Evolutionary conservation across 2,888 invertebrate species (phyloP), one percentile per base, ranked within the genome.

Genomic region (Eugnorisma glareosa): DNA sequence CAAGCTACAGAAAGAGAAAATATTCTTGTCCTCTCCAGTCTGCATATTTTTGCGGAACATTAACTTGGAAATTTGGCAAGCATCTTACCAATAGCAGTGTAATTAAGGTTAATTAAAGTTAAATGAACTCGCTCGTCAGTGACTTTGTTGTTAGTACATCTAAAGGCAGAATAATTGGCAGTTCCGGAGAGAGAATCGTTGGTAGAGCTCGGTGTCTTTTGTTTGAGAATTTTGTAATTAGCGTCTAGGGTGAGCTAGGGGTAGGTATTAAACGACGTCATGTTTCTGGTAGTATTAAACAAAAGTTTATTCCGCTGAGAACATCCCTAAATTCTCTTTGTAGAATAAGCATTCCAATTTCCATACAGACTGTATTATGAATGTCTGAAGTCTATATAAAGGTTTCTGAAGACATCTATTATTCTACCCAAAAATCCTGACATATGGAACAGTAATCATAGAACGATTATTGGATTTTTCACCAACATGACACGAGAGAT

Each of bases 91-190:
- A 86, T 80, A 75, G 73, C 71, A 67, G 51, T 73, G 73, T 76
- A 86, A 86, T 86, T 86, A 82, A 83, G 86, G 86, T 79, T 86
- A 86, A 86, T 84, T 86, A 69, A 80, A 80, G 61, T 86, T 80
- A 75, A 86, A 86, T 77, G 86, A 78, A 86, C 86, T 83, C 37
- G 21, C 59, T 73, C 72, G 68, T 75, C 75, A 76, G 69, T 79
- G 67, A 79, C 73, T 81, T 77, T 73, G 77, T 82, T 82, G 76
- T 75, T 45, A 76, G 73, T 77, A 72, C 77, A 84, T 68, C 57
- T 64, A 71, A 75, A 67, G 66, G 59, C 71, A 75, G 37, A 76
- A 75, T 83, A 83, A 83, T 82, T 82, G 73, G 68, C 63, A 82
- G 75, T 74, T 72, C 51, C 57, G 59, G 57, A 37, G 57, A n/a